A percentile compares a stretch with the other conserved stretches of the same genome.
Evolutionary conservation across 1,140 invertebrate species (phyloP).

Genomic region (Lepidurus arcticus): DNA sequence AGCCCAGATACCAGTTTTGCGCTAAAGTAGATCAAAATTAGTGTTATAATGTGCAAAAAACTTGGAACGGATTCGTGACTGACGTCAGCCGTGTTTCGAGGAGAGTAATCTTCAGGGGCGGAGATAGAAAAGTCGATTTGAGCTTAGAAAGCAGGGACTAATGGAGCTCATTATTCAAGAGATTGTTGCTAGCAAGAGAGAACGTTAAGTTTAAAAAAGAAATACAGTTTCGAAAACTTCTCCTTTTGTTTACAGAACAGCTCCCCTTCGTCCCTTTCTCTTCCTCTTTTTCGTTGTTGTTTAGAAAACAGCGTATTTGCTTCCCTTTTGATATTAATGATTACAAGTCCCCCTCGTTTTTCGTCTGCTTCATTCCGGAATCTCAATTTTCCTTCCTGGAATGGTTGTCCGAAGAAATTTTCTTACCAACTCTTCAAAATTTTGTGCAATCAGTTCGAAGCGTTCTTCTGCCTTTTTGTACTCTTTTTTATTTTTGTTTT

Average conservation of each 20-base stretch:
- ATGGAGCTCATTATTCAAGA: slow-evolving; percentile 11
- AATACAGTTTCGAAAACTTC: not conserved
- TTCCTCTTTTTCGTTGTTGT: not conserved
- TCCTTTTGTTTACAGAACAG: not conserved
- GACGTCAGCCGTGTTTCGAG: not conserved
- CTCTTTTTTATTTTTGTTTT: not conserved
- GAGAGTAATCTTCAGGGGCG: not conserved
- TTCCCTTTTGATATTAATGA: slow-evolving; percentile 11
- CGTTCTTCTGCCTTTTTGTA: too few relatives aligned
- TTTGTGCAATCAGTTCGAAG: too few relatives aligned
- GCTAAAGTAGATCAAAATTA: not conserved
- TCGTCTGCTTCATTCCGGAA: not conserved
- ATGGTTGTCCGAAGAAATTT: not conserved
- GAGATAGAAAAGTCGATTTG: not conserved
- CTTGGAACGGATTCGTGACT: not conserved
- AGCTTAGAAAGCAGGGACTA: not conserved
- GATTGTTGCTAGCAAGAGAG: not conserved
- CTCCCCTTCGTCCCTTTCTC: not conserved
- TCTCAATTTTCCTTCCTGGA: not conserved
- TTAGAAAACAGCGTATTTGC: not conserved
- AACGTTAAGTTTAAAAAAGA: not conserved
- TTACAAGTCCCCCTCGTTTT: not conserved
- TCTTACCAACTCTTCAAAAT: too few relatives aligned
- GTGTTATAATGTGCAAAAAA: not conserved
- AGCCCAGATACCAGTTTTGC: not conserved